phyloP scores from a whole-genome alignment of 2,797 vertebrate species.

The Xenops minutus region DNA sequence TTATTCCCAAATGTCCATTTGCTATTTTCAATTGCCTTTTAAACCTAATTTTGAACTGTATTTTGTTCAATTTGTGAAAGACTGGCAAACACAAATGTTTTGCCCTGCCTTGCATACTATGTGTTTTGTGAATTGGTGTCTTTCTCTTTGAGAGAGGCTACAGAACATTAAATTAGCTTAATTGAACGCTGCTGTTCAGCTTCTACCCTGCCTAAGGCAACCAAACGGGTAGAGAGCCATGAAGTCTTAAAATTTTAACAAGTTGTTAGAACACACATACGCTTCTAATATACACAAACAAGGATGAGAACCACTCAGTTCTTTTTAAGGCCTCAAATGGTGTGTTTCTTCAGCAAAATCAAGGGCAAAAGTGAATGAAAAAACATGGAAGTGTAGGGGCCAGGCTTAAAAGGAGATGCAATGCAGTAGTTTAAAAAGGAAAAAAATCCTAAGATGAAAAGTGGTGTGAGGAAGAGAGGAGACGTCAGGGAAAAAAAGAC shows the following conservation, averaged over 20 bases:
- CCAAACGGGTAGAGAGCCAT: not conserved
- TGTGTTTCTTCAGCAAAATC: not conserved
- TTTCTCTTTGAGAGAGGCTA: not conserved
- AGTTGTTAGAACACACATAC: not conserved
- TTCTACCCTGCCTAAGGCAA: constrained; percentile 12
- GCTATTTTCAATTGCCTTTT: not conserved
- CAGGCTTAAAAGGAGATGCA: not conserved
- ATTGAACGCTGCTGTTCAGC: constrained; percentile 29
- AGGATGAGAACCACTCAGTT: not conserved
- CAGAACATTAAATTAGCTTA: constrained; percentile 54
- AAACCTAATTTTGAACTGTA: not conserved
- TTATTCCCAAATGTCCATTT: not conserved
- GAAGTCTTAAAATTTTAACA: constrained; percentile 50
- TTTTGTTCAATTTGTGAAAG: not conserved
- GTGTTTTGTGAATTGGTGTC: not conserved
- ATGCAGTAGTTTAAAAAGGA: not conserved
- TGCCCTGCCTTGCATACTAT: not conserved
- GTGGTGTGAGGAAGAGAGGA: not conserved
- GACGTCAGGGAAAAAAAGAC: not conserved
- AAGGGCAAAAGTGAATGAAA: not conserved
- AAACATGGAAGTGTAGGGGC: not conserved
- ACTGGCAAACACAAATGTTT: not conserved
- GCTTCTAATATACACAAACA: not conserved
- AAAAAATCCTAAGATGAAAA: not conserved
- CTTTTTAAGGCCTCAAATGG: not conserved